These are phyloP conservation scores for Macroglossus sobrinus DNA, from an alignment of 2,113 vertebrate genomes.

Conservation along the genomic window DNA sequence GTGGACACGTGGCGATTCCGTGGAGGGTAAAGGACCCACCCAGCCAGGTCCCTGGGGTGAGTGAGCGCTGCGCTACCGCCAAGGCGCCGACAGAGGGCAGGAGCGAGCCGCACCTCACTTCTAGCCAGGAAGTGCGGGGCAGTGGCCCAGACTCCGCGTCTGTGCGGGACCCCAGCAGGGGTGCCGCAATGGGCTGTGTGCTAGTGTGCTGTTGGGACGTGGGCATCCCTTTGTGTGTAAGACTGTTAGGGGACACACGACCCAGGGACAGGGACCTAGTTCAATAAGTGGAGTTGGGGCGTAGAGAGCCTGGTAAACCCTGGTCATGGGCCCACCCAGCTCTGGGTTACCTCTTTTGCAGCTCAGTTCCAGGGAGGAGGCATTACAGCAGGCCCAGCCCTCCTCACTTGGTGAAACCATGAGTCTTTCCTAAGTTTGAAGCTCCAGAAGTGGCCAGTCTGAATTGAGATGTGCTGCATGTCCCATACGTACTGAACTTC, in stretches of 20 bases:
- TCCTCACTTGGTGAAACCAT: no score
- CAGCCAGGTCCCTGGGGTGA: rapidly evolving
- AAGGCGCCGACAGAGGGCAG: constrained; percentile 91
- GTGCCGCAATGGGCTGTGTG: no score
- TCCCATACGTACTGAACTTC: rapidly evolving
- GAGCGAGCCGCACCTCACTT: constrained; percentile 80
- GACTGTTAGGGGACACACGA: not conserved
- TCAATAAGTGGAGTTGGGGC: not conserved
- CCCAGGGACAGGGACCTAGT: not conserved
- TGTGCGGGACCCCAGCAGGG: no score
- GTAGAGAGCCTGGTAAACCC: not conserved
- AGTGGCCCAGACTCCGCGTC: rapidly evolving
- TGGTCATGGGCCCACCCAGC: not conserved
- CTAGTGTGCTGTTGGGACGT: rapidly evolving
- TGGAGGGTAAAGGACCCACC: rapidly evolving
- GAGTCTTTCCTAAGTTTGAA: not conserved
- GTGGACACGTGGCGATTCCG: not conserved
- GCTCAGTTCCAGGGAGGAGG: not conserved
- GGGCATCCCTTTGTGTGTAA: not conserved
- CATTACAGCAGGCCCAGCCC: not conserved
- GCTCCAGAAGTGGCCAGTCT: not conserved
- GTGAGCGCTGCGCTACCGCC: not conserved
- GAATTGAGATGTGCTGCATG: not conserved
- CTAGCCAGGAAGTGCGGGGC: not conserved
- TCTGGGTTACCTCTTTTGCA: no score